phyloP scores from a whole-genome alignment of 1,140 invertebrate species.

The Drosophila ficusphila region DNA sequence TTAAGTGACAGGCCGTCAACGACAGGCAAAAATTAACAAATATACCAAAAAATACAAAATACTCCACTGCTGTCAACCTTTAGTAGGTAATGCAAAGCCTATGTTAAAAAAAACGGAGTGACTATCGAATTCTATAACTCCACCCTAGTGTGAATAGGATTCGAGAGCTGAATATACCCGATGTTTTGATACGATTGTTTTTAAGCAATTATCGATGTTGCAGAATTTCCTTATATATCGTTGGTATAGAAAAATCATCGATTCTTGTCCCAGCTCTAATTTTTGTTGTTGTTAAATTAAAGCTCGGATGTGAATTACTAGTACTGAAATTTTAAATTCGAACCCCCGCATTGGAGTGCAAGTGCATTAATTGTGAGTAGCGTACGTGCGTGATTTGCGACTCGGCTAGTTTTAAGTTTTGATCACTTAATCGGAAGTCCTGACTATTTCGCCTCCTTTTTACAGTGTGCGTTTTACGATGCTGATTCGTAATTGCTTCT shows the following conservation, averaged over 20 bases:
- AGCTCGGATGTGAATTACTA: conserved; percentile 71
- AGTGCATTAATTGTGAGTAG: conserved; percentile 78
- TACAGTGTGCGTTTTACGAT: conserved; percentile 63
- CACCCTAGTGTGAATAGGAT: too few species aligned
- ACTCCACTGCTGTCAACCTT: too few species aligned
- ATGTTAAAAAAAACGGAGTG: too few species aligned
- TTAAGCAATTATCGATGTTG: too few species aligned
- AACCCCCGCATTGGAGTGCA: conserved; percentile 71
- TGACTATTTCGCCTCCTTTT: conserved; percentile 48
- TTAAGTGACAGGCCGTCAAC: too few species aligned
- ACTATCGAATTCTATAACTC: too few species aligned
- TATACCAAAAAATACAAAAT: too few species aligned
- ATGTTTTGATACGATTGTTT: too few species aligned
- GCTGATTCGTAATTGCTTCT: conserved; percentile 77
- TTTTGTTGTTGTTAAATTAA: conserved; percentile 67
- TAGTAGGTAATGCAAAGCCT: too few species aligned
- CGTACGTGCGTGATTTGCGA: conserved; percentile 13
- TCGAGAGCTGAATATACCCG: too few species aligned
- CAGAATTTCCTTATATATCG: too few species aligned
- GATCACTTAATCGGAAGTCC: conserved; percentile 46
- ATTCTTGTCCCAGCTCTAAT: background rate
- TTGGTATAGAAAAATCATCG: background rate
- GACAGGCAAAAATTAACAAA: too few species aligned
- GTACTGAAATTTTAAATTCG: conserved; percentile 54
- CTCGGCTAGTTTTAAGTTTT: conserved; percentile 15